Evolutionary conservation across 2,113 vertebrate genomes (phyloP).

Genomic region (Silurus glanis): DNA sequence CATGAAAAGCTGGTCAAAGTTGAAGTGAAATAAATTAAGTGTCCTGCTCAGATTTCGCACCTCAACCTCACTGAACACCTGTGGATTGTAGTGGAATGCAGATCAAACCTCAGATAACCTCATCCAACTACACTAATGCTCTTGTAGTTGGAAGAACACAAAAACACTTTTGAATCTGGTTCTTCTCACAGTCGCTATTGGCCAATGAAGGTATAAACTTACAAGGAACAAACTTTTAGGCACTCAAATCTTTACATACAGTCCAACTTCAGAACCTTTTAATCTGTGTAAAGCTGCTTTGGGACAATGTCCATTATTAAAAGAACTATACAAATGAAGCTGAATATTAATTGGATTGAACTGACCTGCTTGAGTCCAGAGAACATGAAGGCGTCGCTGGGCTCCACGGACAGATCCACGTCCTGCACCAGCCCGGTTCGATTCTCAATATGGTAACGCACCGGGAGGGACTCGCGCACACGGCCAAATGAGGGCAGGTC

Average conservation of each 20-base stretch:
- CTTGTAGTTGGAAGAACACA: not conserved
- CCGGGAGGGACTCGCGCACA: slow-evolving; percentile 90
- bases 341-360: too few relatives aligned
- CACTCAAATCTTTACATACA: too few relatives aligned
- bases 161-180: not conserved
- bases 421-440: slow-evolving; percentile 90
- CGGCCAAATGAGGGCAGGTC: slow-evolving; percentile 92
- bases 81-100: too few relatives aligned
- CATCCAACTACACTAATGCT: too few relatives aligned
- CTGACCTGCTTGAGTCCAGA: slow-evolving; percentile 96
- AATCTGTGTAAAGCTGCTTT: too few relatives aligned
- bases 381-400: slow-evolving; percentile 99
- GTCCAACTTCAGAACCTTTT: too few relatives aligned
- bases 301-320: too few relatives aligned
- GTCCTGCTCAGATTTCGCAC: not conserved
- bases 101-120: too few relatives aligned
- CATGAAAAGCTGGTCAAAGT: not conserved
- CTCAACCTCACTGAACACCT: not conserved
- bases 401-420: slow-evolving; percentile 91
- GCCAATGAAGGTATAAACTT: too few relatives aligned
- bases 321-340: too few relatives aligned
- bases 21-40: not conserved
- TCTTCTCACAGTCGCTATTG: too few relatives aligned
- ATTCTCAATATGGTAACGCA: slow-evolving; percentile 90
- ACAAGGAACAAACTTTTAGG: too few relatives aligned